Conservation (phyloP, 1,140 invertebrate species). For the Eumaeus atala region DNA sequence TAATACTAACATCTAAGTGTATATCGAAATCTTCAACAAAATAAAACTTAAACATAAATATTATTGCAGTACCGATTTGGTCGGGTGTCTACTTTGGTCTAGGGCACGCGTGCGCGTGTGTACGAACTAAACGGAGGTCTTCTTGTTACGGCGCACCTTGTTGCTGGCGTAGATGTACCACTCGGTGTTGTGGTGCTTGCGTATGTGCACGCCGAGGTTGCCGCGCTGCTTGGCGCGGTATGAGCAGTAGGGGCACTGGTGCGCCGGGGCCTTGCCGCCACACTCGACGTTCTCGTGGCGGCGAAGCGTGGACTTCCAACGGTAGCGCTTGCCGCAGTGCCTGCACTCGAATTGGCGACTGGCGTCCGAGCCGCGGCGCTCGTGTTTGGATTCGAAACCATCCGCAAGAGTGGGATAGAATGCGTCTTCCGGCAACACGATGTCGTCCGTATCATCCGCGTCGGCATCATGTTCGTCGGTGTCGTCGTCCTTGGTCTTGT, state of each 20-base stretch:
- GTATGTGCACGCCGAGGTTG: slow-evolving; percentile 86
- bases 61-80: slow-evolving; percentile 70
- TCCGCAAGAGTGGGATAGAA: slow-evolving; percentile 49
- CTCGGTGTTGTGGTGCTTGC: slow-evolving; percentile 80
- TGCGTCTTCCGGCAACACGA: slow-evolving; percentile 62
- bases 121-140: slow-evolving; percentile 41
- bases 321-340: slow-evolving; percentile 86
- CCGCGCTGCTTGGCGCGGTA: slow-evolving; percentile 87
- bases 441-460: slow-evolving; percentile 69
- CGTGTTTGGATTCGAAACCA: slow-evolving; percentile 66
- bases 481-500: slow-evolving; percentile 39
- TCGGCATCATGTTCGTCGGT: slow-evolving; percentile 54
- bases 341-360: slow-evolving; percentile 82
- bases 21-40: slow-evolving; percentile 63
- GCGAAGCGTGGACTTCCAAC: slow-evolving; percentile 87
- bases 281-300: slow-evolving; percentile 90
- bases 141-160: slow-evolving; percentile 66
- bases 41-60: slow-evolving; percentile 61
- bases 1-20: slow-evolving; percentile 58
- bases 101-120: slow-evolving; percentile 22
- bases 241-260: slow-evolving; percentile 86
- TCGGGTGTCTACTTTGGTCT: slow-evolving; percentile 68
- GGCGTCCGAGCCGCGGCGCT: slow-evolving; percentile 68
- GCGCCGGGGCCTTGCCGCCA: slow-evolving; percentile 87
- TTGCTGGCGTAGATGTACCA: slow-evolving; percentile 68